Percentiles rank a stretch among this genome's conserved stretches.
phyloP scores from a whole-genome alignment of 2,113 vertebrate genomes.

The Phyllostomus discolor region DNA sequence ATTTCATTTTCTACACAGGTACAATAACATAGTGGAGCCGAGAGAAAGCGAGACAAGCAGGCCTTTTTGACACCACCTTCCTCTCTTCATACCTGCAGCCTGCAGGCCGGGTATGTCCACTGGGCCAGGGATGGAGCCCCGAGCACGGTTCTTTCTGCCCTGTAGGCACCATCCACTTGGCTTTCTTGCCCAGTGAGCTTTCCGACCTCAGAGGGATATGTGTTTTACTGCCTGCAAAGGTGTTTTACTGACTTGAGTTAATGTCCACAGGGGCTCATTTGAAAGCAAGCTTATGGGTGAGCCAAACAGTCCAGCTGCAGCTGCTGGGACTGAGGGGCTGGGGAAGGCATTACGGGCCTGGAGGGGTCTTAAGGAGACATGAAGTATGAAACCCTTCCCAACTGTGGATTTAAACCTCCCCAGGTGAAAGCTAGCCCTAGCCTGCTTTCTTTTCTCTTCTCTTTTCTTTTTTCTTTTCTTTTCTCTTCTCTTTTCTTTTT shows the following conservation, averaged over 20 bases:
- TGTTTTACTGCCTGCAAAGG: conserved; percentile 28
- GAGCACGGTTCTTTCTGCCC: background rate
- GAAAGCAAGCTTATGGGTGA: background rate
- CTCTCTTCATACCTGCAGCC: background rate
- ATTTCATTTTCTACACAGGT: background rate
- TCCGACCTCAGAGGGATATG: background rate
- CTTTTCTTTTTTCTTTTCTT: background rate
- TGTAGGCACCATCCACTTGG: background rate
- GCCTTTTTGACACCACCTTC: background rate
- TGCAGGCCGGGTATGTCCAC: background rate
- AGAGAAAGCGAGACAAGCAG: background rate
- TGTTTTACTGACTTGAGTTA: conserved; percentile 49
- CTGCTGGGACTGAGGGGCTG: background rate
- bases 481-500: too few relatives aligned
- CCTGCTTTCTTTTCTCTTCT: background rate
- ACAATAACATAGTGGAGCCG: background rate
- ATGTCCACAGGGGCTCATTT: background rate
- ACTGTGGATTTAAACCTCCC: background rate
- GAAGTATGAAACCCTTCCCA: background rate
- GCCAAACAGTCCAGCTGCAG: background rate
- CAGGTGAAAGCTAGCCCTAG: background rate
- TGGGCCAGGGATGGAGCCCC: background rate
- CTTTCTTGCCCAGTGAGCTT: background rate
- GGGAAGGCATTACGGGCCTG: background rate
- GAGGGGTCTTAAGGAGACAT: background rate